phyloP scores from a whole-genome alignment of 2,888 invertebrate species.

The Drosophila pseudotalamancana region DNA sequence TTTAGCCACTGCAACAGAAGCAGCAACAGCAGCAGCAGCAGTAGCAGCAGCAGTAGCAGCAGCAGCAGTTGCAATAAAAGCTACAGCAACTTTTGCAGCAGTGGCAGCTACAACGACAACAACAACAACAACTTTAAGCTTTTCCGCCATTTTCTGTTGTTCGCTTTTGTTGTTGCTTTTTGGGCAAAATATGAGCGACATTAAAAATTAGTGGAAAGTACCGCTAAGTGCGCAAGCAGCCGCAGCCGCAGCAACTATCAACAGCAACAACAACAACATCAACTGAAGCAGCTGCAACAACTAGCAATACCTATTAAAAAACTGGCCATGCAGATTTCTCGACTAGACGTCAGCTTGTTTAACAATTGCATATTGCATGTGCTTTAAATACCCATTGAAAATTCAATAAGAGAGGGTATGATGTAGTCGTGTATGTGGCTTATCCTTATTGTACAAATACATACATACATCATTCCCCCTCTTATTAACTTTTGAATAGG shows the following conservation, averaged over 20 bases:
- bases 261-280: slow-evolving; percentile 34
- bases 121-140: slow-evolving; percentile 1
- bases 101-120: not conserved
- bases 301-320: not conserved
- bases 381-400: not conserved
- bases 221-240: slow-evolving; percentile 69
- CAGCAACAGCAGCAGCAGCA: not conserved
- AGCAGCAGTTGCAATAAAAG: not conserved
- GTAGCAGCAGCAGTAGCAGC: not conserved
- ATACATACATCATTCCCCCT: no score
- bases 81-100: not conserved
- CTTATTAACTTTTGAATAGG: no score
- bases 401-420: not conserved
- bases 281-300: not conserved
- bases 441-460: no score
- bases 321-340: slow-evolving; percentile 14
- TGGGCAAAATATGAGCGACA: slow-evolving; percentile 65
- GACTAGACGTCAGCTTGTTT: slow-evolving; percentile 12
- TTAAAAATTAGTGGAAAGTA: slow-evolving; percentile 75
- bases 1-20: not conserved
- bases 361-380: not conserved
- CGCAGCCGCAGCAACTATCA: slow-evolving; percentile 37
- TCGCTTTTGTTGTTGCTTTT: slow-evolving; percentile 23
- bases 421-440: accelerated
- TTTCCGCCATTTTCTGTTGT: slow-evolving; percentile 3